Evolutionary conservation across 2,888 invertebrate species (phyloP), one percentile per base, ranked within the genome.

Genomic region (Congeria kusceri): DNA sequence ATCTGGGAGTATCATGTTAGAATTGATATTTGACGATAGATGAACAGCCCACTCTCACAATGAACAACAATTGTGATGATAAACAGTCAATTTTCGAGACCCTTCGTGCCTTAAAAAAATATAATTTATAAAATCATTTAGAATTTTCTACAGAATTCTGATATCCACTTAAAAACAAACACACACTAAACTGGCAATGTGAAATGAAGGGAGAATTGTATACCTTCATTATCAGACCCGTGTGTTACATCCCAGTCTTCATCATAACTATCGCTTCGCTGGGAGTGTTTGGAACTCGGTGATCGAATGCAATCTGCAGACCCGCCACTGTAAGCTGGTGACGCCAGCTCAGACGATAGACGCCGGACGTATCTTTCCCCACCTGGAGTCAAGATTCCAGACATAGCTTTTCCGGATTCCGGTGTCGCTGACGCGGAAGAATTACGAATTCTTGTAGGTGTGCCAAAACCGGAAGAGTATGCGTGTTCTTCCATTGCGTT

Each of bases 221-320:
- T 59, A 77, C 77, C 81, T 71, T 81, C 81, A 46, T 65, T 47
- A 25, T 81, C 81, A 20, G 81, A 81, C 9, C 81, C 81, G 74
- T 81, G 77, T 13, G 53, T 53, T 23, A 67, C 53, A 18, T 74
- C 39, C 23, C 32, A 53, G 13, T 81, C 77, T 25, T 80, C 80
- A 2, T 81, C 77, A 11, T 29, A 27, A 49, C 49, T 58, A n/a
- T 65, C 59, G 29, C 56, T 58, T 20, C 39, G 61, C n/a, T 32
- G 49, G 15, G 29, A 27, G 27, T 20, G 29, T n/a, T 11, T 25
- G 18, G 76, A 76, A 46, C 49, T 57, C 11, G 39, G 25, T 7
- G 47, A 66, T 32, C 70, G 57, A 18, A 46, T 11, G 47, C 56
- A 59, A 28, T 66, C 66, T 32, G 29, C 28, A 7, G 68, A 32